phyloP scores from a whole-genome alignment of 2,888 invertebrate species.

The Hydriomena furcata region DNA sequence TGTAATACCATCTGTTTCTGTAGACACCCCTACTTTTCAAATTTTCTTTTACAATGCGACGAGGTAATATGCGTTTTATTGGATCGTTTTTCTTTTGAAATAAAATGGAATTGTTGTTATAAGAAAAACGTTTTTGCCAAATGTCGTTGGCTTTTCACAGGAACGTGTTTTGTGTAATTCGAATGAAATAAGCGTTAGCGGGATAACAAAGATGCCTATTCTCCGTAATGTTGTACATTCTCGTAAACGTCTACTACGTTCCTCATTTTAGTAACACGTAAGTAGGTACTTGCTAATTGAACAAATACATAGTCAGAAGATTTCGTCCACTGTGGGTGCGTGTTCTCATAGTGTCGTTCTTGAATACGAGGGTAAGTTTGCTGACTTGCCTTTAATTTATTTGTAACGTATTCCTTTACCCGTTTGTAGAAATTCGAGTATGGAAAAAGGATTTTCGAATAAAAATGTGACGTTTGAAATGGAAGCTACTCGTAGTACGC shows the following conservation, averaged over 20 bases:
- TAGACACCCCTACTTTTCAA: conserved; percentile 67
- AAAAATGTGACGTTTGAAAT: conserved; percentile 47
- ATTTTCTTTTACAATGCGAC: conserved; percentile 69
- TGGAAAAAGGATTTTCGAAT: conserved; percentile 42
- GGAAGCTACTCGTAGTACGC: conserved; percentile 41
- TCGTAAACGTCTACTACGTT: background rate
- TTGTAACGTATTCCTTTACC: conserved; percentile 30
- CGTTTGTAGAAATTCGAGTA: conserved; percentile 37
- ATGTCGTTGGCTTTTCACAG: conserved; percentile 32
- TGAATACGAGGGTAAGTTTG: background rate
- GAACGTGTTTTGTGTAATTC: conserved; percentile 32
- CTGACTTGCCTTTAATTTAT: conserved; percentile 26
- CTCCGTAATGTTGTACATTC: conserved; percentile 4
- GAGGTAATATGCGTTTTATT: conserved; percentile 73
- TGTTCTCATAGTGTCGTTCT: background rate
- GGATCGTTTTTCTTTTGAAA: conserved; percentile 66
- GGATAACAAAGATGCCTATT: conserved; percentile 6
- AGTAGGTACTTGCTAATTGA: no score
- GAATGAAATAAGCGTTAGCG: conserved; percentile 34
- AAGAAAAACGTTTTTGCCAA: conserved; percentile 44
- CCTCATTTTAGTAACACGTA: background rate
- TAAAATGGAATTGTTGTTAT: conserved; percentile 62
- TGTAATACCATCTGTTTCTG: conserved; percentile 69
- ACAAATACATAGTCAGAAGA: no score
- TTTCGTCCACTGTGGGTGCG: no score